Base-by-base conservation (phyloP, 2,113 vertebrate genomes). In the Microcebus tavaratra region DNA sequence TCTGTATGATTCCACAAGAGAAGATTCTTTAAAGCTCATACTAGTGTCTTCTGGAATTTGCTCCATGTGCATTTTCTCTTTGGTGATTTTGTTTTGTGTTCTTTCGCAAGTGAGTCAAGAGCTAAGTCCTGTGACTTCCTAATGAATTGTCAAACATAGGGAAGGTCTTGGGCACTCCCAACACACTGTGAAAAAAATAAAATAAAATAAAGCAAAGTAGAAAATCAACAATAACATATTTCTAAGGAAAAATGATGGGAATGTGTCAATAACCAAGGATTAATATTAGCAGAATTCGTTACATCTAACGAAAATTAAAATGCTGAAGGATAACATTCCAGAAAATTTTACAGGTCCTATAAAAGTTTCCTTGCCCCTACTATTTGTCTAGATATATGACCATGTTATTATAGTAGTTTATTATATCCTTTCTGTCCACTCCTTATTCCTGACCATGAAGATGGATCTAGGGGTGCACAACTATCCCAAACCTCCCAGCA, bases 341-440 rank as follows among this genome's bases (percentile, higher is more conserved):
- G 45, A 13, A 78, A 59, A 68, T 61, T 82, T 20, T 15, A 29
- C 13, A 5, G 59, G 12, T 31, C 34, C 34, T 61, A 31, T 57
- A 70, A 75, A 63, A 39, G 23, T 70, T 90, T 72, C 21, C 5
- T 82, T 8, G 72, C 70, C 8, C 18, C 1, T 14, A 25, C n/a
- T 17, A 3, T 48, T 36, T 78, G 48, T 83, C 36, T 70, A n/a
- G 42, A 75, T 6, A 68, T 29, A 2, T 36, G 21, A 78, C 4
- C 1, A 1, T 57, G 29, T 79, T 89, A 55, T 55, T 55, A 18
- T 55, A 67, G 31, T 12, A 39, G 3, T 36, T 84, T 91, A 15
- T 21, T 5, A 17, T 2, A 6, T 72, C 6, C 4, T 90, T 4
- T 50, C 29, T 31, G 36, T 3, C 4, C 0, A 45, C 2, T 67